phyloP scores from a whole-genome alignment of 2,113 vertebrate species.

The Neolamprologus modestus region DNA sequence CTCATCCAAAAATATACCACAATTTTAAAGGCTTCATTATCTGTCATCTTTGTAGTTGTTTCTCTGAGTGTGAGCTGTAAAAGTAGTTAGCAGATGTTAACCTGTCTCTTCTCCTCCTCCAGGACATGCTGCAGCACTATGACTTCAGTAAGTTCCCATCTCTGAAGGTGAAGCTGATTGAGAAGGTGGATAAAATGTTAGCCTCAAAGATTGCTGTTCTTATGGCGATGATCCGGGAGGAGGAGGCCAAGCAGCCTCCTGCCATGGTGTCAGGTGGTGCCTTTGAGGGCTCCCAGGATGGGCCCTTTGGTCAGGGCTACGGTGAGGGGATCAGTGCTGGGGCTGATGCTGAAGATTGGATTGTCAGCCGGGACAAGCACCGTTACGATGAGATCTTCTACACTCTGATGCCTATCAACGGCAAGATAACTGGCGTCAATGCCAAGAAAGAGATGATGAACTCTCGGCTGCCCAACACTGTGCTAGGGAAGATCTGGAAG shows the following conservation, averaged over 20 bases:
- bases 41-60: neutral
- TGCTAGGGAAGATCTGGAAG: constrained; percentile 98
- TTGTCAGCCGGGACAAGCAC: constrained; percentile 91
- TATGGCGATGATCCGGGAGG: constrained; percentile 88
- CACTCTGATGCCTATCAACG: constrained; percentile 88
- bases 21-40: neutral
- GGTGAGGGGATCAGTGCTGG: constrained; percentile 93
- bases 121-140: constrained; percentile 89
- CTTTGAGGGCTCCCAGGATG: constrained; percentile 88
- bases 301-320: constrained; percentile 91
- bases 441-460: constrained; percentile 97
- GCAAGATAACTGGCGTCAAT: constrained; percentile 88
- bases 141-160: constrained; percentile 96
- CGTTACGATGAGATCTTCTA: constrained; percentile 97
- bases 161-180: constrained; percentile 90
- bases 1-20: neutral
- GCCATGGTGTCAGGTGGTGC: constrained; percentile 86
- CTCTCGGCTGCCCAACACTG: constrained; percentile 91
- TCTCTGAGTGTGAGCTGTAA: neutral
- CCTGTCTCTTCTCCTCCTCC: neutral
- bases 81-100: neutral
- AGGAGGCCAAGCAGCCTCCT: constrained; percentile 81
- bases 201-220: constrained; percentile 84
- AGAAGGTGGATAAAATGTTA: constrained; percentile 94
- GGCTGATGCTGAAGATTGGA: constrained; percentile 88